These are phyloP conservation scores for Pterobdella sp. DNA, from an alignment of 2,888 invertebrate species.

Conservation along the genomic window DNA sequence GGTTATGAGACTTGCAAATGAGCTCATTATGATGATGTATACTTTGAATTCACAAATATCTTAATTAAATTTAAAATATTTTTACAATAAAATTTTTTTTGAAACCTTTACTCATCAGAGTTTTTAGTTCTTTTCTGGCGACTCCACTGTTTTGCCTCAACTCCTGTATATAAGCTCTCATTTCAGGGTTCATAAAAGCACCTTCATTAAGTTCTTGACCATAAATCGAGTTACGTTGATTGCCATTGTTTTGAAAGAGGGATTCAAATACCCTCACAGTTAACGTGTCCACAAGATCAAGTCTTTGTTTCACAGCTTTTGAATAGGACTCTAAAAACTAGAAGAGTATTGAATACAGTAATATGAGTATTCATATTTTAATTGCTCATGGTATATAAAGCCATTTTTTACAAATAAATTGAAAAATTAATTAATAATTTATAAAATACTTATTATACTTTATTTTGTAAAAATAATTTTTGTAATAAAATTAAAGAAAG, in stretches of 20 bases:
- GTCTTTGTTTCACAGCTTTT: slow-evolving; percentile 58
- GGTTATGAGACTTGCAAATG: no score
- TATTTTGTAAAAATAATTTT: slow-evolving; percentile 1
- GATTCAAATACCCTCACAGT: slow-evolving; percentile 54
- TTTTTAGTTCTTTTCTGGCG: slow-evolving; percentile 17
- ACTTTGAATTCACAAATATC: no score
- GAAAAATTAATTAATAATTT: background rate
- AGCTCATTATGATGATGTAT: no score
- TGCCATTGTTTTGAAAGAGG: slow-evolving; percentile 55
- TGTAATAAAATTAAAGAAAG: background rate
- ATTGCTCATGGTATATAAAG: background rate
- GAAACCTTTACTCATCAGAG: no score
- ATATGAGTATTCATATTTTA: background rate
- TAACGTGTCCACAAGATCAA: slow-evolving; percentile 58
- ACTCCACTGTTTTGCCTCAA: background rate
- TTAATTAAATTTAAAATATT: no score
- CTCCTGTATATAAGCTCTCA: slow-evolving; percentile 37
- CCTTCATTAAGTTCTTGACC: no score
- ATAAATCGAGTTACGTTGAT: slow-evolving; percentile 41
- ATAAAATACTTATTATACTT: background rate
- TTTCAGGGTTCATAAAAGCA: slow-evolving; percentile 43
- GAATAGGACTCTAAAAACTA: slow-evolving; percentile 65
- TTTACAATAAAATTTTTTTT: no score
- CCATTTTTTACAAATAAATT: background rate
- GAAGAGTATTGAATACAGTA: background rate